phyloP scores from a whole-genome alignment of 2,113 vertebrate genomes.

The Poicephalus meyeri region DNA sequence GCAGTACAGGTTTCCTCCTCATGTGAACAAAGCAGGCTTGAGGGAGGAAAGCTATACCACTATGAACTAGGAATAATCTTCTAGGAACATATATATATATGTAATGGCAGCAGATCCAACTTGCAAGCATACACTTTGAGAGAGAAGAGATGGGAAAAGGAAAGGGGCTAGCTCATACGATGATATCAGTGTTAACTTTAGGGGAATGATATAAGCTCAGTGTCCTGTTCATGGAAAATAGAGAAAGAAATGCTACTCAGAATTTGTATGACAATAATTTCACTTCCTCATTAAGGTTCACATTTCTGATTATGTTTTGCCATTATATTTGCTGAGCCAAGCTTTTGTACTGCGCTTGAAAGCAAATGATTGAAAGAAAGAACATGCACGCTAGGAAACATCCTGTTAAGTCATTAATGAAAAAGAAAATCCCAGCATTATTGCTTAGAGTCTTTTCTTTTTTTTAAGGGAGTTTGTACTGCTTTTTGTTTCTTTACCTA shows the following conservation, averaged over 20 bases:
- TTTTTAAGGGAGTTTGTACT: background rate
- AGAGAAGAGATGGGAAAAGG: background rate
- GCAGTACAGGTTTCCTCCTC: background rate
- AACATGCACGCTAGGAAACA: background rate
- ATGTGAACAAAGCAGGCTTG: background rate
- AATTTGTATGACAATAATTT: background rate
- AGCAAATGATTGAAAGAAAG: background rate
- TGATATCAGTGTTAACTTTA: background rate
- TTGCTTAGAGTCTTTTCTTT: background rate
- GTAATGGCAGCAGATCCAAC: background rate
- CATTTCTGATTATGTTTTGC: background rate
- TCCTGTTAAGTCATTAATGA: background rate
- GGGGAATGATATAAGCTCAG: background rate
- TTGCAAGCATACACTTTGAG: background rate
- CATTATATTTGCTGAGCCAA: background rate
- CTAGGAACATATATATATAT: background rate
- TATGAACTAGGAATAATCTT: background rate
- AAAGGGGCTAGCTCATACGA: background rate
- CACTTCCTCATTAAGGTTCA: slow-evolving; percentile 2
- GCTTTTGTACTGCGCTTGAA: background rate
- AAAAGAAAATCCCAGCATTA: fast-evolving
- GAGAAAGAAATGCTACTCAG: background rate
- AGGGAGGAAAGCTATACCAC: background rate
- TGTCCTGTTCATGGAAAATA: background rate
- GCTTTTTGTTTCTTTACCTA: background rate